Base-by-base conservation (phyloP, 2,888 invertebrate species). In the Allygus modestus region DNA sequence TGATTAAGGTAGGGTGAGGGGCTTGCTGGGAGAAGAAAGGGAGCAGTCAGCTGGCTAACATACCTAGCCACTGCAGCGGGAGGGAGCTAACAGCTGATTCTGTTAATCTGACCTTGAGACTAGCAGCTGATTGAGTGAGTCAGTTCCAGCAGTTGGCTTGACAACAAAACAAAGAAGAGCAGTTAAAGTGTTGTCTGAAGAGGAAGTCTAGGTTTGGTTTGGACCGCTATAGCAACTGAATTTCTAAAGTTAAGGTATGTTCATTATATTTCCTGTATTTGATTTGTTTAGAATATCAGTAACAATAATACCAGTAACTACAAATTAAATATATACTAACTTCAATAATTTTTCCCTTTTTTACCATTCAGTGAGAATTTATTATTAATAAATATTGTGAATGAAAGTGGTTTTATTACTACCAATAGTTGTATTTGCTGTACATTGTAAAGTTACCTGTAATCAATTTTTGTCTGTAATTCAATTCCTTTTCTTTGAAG, bases 111-210 rank as follows among this genome's bases (percentile, higher is more conserved):
- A 31, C 65, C 65, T 65, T 65, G 65, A 65, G 31, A 28, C 58
- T 58, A 65, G 31, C 65, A 65, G 65, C 65, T 65, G 65, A 65
- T 65, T 28, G 28, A 54, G 58, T 58, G 58, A 20, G 15, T 28
- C 65, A 28, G 65, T 65, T 65, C 23, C 28, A 65, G 65, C 31
- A 5, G 65, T 54, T 54, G 54, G 20, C 1, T 7, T 65, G 31
- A 65, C 65, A 65, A 65, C 65, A 65, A 54, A 65, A 65, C 65
- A 65, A 65, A 65, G 26, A n/a, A 12, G 23, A 28, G 9, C 31
- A 65, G 65, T 31, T 28, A 11, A 17, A 23, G 17, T 54, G 54
- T 54, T 23, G 23, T 12, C 12, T 17, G 1, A 12, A 46, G 7
- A 46, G n/a, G 46, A 46, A 2, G 46, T 46, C 2, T 17, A 12